phyloP scores from a whole-genome alignment of 2,113 vertebrate species.

The Eubucco bourcierii region DNA sequence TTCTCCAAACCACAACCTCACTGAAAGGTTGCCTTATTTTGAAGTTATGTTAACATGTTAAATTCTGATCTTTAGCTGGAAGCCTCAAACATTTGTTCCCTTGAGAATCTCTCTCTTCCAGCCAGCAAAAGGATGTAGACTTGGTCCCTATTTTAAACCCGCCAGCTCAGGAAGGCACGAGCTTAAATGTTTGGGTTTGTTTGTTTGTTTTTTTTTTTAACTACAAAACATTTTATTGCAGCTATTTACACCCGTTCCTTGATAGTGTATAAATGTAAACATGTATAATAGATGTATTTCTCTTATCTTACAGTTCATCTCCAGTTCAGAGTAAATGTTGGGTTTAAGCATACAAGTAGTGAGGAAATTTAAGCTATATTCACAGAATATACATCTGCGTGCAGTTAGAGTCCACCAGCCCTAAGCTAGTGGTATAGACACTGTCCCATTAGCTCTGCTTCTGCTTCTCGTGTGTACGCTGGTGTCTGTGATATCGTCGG shows the following conservation, averaged over 20 bases:
- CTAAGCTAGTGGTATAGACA: slow-evolving; percentile 93
- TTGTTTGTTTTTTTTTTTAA: slow-evolving; percentile 20
- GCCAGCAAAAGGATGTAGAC: neutral
- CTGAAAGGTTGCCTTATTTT: neutral
- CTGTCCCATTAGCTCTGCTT: slow-evolving; percentile 89
- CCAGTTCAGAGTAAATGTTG: slow-evolving; percentile 67
- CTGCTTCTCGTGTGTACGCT: slow-evolving; percentile 86
- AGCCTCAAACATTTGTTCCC: neutral
- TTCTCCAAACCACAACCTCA: neutral
- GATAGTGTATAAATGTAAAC: slow-evolving; percentile 83
- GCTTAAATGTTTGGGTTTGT: neutral
- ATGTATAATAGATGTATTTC: slow-evolving; percentile 66
- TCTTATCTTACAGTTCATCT: slow-evolving; percentile 71
- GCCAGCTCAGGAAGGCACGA: neutral
- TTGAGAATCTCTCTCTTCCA: neutral
- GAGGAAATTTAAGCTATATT: slow-evolving; percentile 80
- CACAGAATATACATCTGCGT: slow-evolving; percentile 83
- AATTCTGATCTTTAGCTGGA: neutral
- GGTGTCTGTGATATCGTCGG: slow-evolving; percentile 88
- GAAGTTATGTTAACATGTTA: rapidly evolving
- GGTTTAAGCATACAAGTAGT: slow-evolving; percentile 74
- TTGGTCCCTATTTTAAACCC: neutral
- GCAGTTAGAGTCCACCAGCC: slow-evolving; percentile 38
- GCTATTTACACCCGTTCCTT: slow-evolving; percentile 75
- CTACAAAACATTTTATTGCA: slow-evolving; percentile 78